Conservation (phyloP, 2,888 invertebrate genomes). For the Drosophila testacea region DNA sequence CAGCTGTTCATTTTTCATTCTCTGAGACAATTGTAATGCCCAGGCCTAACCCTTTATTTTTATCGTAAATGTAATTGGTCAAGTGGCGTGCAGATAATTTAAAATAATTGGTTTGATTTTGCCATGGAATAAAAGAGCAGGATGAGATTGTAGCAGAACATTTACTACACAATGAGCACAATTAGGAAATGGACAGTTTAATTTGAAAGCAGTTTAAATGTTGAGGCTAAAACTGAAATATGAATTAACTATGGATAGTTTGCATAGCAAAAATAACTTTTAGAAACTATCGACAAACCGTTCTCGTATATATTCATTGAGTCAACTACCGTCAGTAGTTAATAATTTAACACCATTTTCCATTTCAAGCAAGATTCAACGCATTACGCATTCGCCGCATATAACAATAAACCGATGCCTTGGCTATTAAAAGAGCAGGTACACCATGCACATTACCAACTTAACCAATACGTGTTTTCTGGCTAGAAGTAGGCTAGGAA, state of each 20-base stretch:
- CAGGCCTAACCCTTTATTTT: neutral
- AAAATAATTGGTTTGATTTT: slow-evolving; percentile 3
- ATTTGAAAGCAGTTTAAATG: neutral
- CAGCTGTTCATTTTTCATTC: neutral
- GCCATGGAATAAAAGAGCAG: neutral
- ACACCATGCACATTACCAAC: slow-evolving; percentile 7
- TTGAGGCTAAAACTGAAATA: neutral
- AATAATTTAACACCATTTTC: slow-evolving; percentile 53
- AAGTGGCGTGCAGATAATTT: slow-evolving; percentile 9
- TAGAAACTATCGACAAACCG: neutral
- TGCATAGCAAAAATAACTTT: neutral
- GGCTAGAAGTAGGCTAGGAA: slow-evolving; percentile 23
- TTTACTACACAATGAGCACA: neutral
- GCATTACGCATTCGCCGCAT: slow-evolving; percentile 61
- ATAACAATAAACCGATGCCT: slow-evolving; percentile 50
- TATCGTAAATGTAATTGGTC: slow-evolving; percentile 6
- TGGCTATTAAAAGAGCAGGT: slow-evolving; percentile 46
- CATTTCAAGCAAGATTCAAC: slow-evolving; percentile 22
- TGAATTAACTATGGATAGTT: neutral
- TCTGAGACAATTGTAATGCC: neutral
- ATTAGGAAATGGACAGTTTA: slow-evolving; percentile 8
- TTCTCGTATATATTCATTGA: neutral
- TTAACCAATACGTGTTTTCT: slow-evolving; percentile 5
- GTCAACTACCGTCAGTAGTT: slow-evolving; percentile 20
- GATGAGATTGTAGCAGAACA: slow-evolving; percentile 1